Base-by-base conservation (phyloP, 2,113 vertebrate species). In the Pseudopodoces humilis region DNA sequence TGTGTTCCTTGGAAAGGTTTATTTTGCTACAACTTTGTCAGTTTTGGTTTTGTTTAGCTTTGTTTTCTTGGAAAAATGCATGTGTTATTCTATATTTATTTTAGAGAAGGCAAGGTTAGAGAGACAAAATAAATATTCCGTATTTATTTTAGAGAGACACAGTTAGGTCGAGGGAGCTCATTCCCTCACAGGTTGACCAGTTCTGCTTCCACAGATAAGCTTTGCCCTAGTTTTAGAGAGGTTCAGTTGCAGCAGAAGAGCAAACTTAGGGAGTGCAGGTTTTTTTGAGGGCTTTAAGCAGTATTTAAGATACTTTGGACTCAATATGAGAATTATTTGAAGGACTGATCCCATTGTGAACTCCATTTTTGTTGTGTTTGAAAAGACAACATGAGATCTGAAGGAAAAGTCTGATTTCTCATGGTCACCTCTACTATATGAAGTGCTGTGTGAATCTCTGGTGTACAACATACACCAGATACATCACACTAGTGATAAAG, bases 111-210 rank as follows among this genome's bases (percentile, higher is more conserved):
- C 33, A 88, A 86, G 43, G 35, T 88, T 92, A 90, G 59, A 88
- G 55, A 90, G 82, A 88, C 46, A 77, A 94, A 78, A 53, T n/a
- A 53, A 78, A 53, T 81, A 23, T 39, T 71, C 50, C 49, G 10
- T 70, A 67, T 86, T 93, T 90, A 63, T 81, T 92, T 94, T 83
- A 78, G 56, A 93, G 52, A 83, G 68, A 86, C 39, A 63, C 92
- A 31, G 25, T 64, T 53, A 56, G 52, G 41, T 71, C 55, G 60
- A 70, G 64, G 64, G 68, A 90, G 1, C 23, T 92, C 60, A 74
- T 85, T 93, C 69, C 82, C 44, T 59, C 0, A 0, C 59, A 88
- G 76, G 35, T 55, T 77, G 75, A 77, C 55, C 39, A 76, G 31
- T 68, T 90, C 37, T 74, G 39, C 46, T 84, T 93, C 37, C 37